These are phyloP conservation scores for Timema cristinae DNA, from an alignment of 2,888 invertebrate species.

Conservation along the genomic window DNA sequence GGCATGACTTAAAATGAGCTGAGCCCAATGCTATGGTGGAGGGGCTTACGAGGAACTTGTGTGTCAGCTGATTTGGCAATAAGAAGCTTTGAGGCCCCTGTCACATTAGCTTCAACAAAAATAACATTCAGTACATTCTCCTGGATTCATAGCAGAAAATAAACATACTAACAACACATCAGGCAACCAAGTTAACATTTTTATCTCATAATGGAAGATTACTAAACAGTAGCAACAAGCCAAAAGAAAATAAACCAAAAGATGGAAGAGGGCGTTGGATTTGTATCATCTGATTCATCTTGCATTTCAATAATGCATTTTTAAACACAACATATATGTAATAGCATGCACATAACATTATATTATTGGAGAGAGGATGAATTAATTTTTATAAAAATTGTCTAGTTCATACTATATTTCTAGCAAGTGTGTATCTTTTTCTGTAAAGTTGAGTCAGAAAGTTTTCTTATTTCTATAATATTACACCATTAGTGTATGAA, in stretches of 20 bases:
- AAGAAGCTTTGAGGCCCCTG: background rate
- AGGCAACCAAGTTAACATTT: background rate
- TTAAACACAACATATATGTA: too few relatives aligned
- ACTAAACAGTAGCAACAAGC: background rate
- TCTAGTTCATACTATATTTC: background rate
- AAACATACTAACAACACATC: background rate
- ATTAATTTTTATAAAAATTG: background rate
- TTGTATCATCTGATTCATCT: background rate
- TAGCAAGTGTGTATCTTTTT: background rate
- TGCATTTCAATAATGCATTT: too few relatives aligned
- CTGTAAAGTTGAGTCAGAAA: too few relatives aligned
- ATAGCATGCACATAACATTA: too few relatives aligned
- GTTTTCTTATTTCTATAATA: background rate
- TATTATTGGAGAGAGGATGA: background rate
- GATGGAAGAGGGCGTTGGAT: background rate
- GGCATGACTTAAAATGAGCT: background rate
- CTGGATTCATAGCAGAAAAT: background rate
- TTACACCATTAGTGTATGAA: conserved; percentile 1
- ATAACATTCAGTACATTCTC: background rate
- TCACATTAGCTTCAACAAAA: background rate
- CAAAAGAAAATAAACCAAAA: background rate
- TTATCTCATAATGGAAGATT: background rate
- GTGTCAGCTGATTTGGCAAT: conserved; percentile 9
- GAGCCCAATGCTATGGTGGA: conserved; percentile 3
- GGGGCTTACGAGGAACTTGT: conserved; percentile 11